phyloP scores from a whole-genome alignment of 2,797 vertebrate genomes.

The Phaenicophaeus curvirostris region DNA sequence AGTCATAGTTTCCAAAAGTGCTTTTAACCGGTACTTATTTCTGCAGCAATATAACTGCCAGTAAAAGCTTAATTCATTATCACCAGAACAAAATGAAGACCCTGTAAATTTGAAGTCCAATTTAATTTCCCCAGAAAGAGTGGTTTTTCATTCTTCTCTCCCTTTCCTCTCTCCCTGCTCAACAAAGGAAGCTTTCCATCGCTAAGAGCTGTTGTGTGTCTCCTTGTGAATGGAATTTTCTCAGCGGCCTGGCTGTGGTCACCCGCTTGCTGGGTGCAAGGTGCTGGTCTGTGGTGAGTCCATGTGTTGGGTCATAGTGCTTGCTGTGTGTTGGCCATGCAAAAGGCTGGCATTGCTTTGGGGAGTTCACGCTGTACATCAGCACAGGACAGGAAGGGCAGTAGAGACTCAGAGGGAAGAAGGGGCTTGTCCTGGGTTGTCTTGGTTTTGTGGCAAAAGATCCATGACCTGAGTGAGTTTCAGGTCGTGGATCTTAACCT shows the following conservation, averaged over 20 bases:
- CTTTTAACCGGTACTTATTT: slow-evolving; percentile 55
- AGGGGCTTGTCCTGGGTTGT: not conserved
- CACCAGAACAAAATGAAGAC: slow-evolving; percentile 55
- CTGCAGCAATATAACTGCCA: slow-evolving; percentile 63
- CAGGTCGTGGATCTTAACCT: no score
- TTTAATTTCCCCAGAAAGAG: slow-evolving; percentile 60
- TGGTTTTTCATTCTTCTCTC: not conserved
- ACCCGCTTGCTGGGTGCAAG: accelerated
- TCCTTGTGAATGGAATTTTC: not conserved
- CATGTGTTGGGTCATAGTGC: not conserved
- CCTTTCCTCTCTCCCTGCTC: not conserved
- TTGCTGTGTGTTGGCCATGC: not conserved
- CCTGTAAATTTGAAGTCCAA: slow-evolving; percentile 63
- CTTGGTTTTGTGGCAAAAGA: not conserved
- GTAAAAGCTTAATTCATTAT: slow-evolving; percentile 63
- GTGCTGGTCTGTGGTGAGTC: not conserved
- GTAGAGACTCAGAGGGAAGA: not conserved
- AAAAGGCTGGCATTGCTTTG: not conserved
- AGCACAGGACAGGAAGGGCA: not conserved
- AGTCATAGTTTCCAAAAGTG: slow-evolving; percentile 54
- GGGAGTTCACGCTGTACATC: not conserved
- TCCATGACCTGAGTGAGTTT: no score
- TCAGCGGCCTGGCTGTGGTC: not conserved
- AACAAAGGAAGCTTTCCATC: not conserved
- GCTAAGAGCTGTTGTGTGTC: not conserved